Base-by-base conservation (phyloP, 2,888 invertebrate species). In the Acanthosepion pharaonis region DNA sequence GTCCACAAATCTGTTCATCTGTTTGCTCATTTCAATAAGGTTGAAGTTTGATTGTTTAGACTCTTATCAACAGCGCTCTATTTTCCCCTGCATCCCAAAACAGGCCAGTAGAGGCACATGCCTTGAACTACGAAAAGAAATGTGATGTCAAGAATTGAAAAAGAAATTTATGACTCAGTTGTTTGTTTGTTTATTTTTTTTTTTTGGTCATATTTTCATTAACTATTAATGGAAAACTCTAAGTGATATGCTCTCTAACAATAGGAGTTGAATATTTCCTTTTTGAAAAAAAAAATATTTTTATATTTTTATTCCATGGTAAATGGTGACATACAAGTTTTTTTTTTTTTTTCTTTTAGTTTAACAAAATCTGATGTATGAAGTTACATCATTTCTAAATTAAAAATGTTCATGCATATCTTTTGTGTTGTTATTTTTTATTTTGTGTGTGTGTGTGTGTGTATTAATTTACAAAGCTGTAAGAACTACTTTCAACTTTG, bases 261-360 rank as follows among this genome's bases (percentile, higher is more conserved):
- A 78, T 15, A n/a, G 78, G n/a, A 18, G 33, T n/a, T 78, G 78
- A 78, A 78, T 78, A 15, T 78, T 78, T 78, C 78, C 78, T 78
- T 78, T 55, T 55, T 55, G 18, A 55, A 55, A 78, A 78, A 78
- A 15, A 78, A 78, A 78, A 78, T 78, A 78, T 78, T 78, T 78
- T 78, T 78, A 78, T 78, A 78, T 78, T 78, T 78, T 78, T 78
- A 78, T 78, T 78, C 33, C 78, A 33, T 11, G 78, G n/a, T 78
- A 78, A 28, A 78, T 78, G 78, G 78, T 78, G 78, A 78, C n/a
- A 78, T 25, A 11, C 3, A 42, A 42, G 28, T 78, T 78, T 78
- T 78, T 78, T 78, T 78, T 33, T 78, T 78, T 78, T 78, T 78
- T 78, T 33, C n/a, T 78, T 78, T 78, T 78, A 78, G 78, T 78